Evolutionary conservation across 2,797 vertebrate genomes (phyloP), one percentile per base, ranked within the genome.

Genomic region (Chaenodraco wilsoni): DNA sequence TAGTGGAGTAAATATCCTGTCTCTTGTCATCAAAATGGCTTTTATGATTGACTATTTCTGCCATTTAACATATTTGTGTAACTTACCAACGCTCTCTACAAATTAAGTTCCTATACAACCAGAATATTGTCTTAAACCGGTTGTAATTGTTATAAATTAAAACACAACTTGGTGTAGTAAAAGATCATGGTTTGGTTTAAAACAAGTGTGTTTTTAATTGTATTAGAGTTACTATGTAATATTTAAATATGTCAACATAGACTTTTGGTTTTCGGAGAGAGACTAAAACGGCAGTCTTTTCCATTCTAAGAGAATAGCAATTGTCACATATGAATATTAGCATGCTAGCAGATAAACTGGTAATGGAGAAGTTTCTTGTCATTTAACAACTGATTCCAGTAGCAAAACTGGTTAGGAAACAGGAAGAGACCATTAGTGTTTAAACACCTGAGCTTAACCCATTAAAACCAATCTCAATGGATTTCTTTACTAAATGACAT

Each of bases 401-500:
- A 33, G 51, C 27, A 46, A 13, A 21, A 12, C 13, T 62, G 5
- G 13, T 48, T 62, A 1, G 17, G 13, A 55, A 52, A 52, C 23
- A 55, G 43, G 15, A 31, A 6, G 5, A 13, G 49, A 37, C n/a
- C 12, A 48, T 11, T 56, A 50, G 49, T 16, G 58, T 51, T 5
- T 37, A 45, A 64, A 51, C 8, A 37, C 33, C 33, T 37, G 33
- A 37, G 27, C 43, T 16, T 16, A 56, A 63, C 49, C 56, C 11
- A 67, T 57, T 56, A 9, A 57, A 4, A 48, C 43, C 2, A 14
- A 31, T n/a, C 41, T 58, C n/a, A 37, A 50, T 13, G 11, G 41
- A 54, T 46, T 69, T 54, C 23, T 27, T 19, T 58, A 43, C 48
- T 8, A 59, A 67, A 43, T 45, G 23, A 17, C 33, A 40, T 40